Base-by-base conservation (phyloP, 2,113 vertebrate species). In the Lethenteron camtschaticum region DNA sequence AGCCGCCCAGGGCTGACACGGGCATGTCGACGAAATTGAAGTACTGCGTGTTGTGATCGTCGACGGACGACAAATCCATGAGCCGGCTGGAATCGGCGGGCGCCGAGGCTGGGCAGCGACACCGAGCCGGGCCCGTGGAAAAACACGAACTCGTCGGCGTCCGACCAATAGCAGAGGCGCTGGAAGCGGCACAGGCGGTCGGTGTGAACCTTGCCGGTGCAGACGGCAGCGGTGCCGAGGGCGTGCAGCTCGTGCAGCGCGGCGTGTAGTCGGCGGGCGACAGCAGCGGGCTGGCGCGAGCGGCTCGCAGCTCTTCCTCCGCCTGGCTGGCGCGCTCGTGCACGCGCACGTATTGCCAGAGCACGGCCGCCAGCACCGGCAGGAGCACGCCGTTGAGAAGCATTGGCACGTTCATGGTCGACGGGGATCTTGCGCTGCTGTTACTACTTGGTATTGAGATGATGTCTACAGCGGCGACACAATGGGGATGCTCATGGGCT, bases 1-100 rank as follows among this genome's bases (percentile, higher is more conserved):
- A 97, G 66, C 87, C 88, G 72, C 88, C 91, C 71, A 99, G 77
- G 0, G 90, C 86, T 1, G 84, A 83, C 4, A 85, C 85, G 0
- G 94, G 92, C 73, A 99, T 83, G 76, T 99, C 94, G 75, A 94
- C 76, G 12, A 97, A 96, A 78, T 99, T 97, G 77, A 99, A 99
- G 76, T 97, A 99, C 76, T 99, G 94, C 0, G 91, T 87, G 73
- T 88, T 99, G 81, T 99, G 94, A 79, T 99, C 94, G 72, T 99
- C 92, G 63, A 97, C 91, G 0, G 92, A 89, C 69, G 92, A 95
- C 73, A 97, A 78, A 78, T 99, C 94, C 0, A 99, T 81, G 72
- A 99, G 79, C 92, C 0, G 94, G 94, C 75, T 99, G 94, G 77
- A 99, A 99, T 66, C 94, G 85, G 11, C 94, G 81, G 1, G 89